phyloP scores from a whole-genome alignment of 2,888 invertebrate genomes.

The Pseudanteris insignis region DNA sequence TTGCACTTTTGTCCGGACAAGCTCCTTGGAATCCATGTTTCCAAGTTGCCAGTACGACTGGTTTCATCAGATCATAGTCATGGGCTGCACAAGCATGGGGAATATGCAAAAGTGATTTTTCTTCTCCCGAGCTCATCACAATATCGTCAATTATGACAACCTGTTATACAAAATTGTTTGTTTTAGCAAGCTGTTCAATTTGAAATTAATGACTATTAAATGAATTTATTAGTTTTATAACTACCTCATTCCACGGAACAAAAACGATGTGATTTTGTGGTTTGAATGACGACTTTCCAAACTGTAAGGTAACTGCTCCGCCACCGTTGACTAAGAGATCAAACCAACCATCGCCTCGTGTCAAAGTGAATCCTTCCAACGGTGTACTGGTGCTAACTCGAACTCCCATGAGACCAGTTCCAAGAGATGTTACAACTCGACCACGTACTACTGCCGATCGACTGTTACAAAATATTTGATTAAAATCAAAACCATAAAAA shows the following conservation, averaged over 20 bases:
- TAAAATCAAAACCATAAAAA: too few relatives aligned
- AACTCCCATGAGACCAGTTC: constrained; percentile 94
- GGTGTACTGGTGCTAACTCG: constrained; percentile 93
- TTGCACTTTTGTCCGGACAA: constrained; percentile 91
- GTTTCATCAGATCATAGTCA: constrained; percentile 92
- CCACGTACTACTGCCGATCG: constrained; percentile 98
- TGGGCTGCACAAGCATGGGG: constrained; percentile 86
- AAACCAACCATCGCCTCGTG: constrained; percentile 94
- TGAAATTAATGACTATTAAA: too few relatives aligned
- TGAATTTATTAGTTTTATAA: too few relatives aligned
- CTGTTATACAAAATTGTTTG: constrained; percentile 64
- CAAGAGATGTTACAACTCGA: constrained; percentile 88
- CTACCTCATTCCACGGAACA: constrained; percentile 94
- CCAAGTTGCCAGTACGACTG: constrained; percentile 92
- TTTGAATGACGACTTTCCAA: constrained; percentile 90
- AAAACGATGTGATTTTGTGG: constrained; percentile 88
- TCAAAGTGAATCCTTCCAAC: constrained; percentile 95
- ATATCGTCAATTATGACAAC: constrained; percentile 93
- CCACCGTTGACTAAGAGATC: constrained; percentile 99
- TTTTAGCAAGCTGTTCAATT: too few relatives aligned
- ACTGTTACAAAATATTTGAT: constrained; percentile 69
- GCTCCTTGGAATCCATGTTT: constrained; percentile 94
- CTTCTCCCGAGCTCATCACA: constrained; percentile 83
- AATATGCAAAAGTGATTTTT: constrained; percentile 73
- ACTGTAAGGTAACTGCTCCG: constrained; percentile 93